Percentiles rank a stretch among this genome's conserved stretches.
Evolutionary conservation across 1,140 invertebrate genomes (phyloP).

Genomic region (Aphelenchoides fujianensis): DNA sequence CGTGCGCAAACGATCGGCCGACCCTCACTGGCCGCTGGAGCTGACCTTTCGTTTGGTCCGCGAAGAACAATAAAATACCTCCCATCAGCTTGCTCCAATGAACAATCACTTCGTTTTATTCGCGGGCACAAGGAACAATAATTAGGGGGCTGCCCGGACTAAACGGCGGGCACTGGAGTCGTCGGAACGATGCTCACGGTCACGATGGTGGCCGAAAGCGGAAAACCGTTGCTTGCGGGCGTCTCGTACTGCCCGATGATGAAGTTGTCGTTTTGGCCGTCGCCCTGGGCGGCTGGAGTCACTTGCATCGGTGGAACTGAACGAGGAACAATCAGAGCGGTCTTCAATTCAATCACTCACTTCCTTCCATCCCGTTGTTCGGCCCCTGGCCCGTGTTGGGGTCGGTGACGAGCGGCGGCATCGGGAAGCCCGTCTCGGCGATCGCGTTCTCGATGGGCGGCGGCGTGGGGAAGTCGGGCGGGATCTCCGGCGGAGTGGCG

Average conservation of each 20-base stretch:
- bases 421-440: conserved; percentile 9
- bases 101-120: too few relatives aligned
- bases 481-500: not conserved
- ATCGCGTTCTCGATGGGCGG: not conserved
- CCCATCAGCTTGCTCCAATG: too few relatives aligned
- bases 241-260: conserved; percentile 2
- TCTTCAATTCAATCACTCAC: conserved; percentile 1
- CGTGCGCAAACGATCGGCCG: too few relatives aligned
- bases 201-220: not conserved
- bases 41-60: too few relatives aligned
- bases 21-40: too few relatives aligned
- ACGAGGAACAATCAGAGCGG: not conserved
- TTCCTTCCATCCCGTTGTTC: not conserved
- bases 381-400: not conserved
- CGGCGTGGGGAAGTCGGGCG: not conserved
- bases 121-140: too few relatives aligned
- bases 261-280: conserved; percentile 5
- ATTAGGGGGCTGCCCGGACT: too few relatives aligned
- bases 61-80: too few relatives aligned
- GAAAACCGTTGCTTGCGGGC: not conserved
- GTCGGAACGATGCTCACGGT: not conserved
- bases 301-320: not conserved
- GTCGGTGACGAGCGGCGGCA: not conserved
- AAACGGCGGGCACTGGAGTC: conserved; percentile 8
- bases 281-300: not conserved